Evolutionary conservation across 2,888 invertebrate genomes (phyloP).

Genomic region (Bombyx huttoni): DNA sequence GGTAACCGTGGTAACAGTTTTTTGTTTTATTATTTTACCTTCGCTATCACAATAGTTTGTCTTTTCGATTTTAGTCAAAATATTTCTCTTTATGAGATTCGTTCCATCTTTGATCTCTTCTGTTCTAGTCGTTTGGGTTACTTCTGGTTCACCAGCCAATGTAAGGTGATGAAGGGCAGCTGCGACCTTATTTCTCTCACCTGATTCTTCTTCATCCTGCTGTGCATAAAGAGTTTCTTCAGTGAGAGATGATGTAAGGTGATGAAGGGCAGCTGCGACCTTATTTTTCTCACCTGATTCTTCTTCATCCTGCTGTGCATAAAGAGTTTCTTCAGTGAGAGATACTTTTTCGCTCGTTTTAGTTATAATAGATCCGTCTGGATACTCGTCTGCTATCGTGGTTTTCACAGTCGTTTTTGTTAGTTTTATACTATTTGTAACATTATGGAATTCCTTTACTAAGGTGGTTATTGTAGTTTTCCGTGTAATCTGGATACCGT

Average conservation of each 20-base stretch:
- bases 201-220: neutral
- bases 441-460: conserved; percentile 32
- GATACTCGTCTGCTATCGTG: conserved; percentile 46
- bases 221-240: conserved; percentile 28
- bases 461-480: conserved; percentile 36
- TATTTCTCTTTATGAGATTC: conserved; percentile 28
- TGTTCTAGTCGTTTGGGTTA: conserved; percentile 23
- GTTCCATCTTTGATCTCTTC: conserved; percentile 30
- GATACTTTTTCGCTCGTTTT: conserved; percentile 51
- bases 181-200: conserved; percentile 18
- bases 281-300: conserved; percentile 9
- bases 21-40: conserved; percentile 31
- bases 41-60: conserved; percentile 31
- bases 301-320: conserved; percentile 4
- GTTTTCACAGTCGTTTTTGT: conserved; percentile 44
- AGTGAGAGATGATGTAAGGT: conserved; percentile 24
- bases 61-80: conserved; percentile 34
- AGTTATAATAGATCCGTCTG: conserved; percentile 45
- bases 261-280: conserved; percentile 23
- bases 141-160: conserved; percentile 25
- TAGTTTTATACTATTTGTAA: conserved; percentile 24
- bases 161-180: conserved; percentile 21
- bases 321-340: conserved; percentile 31
- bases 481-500: conserved; percentile 32
- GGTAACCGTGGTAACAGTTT: conserved; percentile 38